Evolutionary conservation across 2,113 vertebrate genomes (phyloP).

Genomic region (Neoarius graeffei): DNA sequence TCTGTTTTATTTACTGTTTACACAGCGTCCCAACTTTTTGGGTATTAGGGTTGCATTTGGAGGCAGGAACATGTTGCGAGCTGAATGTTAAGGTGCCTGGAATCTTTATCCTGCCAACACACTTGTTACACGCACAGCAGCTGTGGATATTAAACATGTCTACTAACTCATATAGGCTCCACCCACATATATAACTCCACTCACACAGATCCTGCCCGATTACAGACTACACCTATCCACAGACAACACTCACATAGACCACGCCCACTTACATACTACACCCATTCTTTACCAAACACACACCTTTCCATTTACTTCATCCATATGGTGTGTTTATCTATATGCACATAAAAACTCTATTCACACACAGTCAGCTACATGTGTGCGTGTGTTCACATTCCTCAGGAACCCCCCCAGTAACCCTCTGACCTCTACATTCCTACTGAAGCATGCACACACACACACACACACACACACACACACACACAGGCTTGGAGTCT

Average conservation of each 20-base stretch:
- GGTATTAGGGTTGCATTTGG: too few species aligned
- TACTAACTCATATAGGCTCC: neutral
- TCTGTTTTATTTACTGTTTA: too few species aligned
- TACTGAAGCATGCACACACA: neutral
- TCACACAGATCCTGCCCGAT: neutral
- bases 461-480: conserved; percentile 34
- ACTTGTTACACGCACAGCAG: too few species aligned
- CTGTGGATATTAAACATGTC: too few species aligned
- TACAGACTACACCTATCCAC: neutral
- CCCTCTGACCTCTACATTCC: conserved; percentile 44
- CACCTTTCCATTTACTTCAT: neutral
- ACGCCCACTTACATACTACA: neutral
- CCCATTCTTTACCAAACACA: neutral
- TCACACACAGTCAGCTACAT: neutral
- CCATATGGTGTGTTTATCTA: neutral
- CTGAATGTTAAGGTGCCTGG: too few species aligned
- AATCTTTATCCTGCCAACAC: too few species aligned
- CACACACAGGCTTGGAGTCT: conserved; percentile 20
- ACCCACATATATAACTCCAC: neutral
- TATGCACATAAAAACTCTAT: neutral
- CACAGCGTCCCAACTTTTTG: too few species aligned
- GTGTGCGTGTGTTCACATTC: conserved; percentile 9
- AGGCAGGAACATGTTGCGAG: too few species aligned
- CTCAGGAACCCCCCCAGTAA: conserved; percentile 15
- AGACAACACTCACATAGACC: conserved; percentile 60